Evolutionary conservation across 2,797 vertebrate species (phyloP), one percentile per base, ranked within the genome.

Genomic region (Nannoperca obscura): DNA sequence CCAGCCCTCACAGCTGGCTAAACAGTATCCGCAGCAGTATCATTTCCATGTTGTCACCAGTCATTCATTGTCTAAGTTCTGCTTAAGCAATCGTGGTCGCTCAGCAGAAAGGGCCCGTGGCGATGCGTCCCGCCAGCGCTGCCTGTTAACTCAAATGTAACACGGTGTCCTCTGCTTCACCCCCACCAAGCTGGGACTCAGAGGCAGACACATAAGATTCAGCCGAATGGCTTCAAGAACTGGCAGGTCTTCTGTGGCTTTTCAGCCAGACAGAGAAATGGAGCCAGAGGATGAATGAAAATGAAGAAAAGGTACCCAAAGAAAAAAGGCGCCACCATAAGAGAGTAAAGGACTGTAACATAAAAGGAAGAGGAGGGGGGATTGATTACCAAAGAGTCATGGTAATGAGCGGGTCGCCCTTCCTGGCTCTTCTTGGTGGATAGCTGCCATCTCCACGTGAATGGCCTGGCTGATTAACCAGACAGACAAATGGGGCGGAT

Each of bases 81-180:
- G 81, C 79, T 89, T 85, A 88, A 89, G 85, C 66, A 71, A 88
- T 88, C 44, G 22, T 20, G 55, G 77, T 77, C 58, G 69, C 82
- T 84, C 34, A 7, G 74, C 78, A 78, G 49, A 83, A 80, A 82
- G 55, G 84, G 71, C 86, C 77, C 24, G 49, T 53, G 85, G 86
- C 71, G 76, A 82, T 59, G 71, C 34, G 60, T 82, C 78, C 81
- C 83, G 49, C 84, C 78, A 81, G 81, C 69, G 8, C 64, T 68
- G 85, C 83, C 83, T 89, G 89, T 90, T 88, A 91, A 93, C 88
- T 91, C 80, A 70, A 86, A 91, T 87, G 82, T 91, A 91, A 90
- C 91, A 85, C 36, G 12, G 77, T 89, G 91, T 93, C 91, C 91
- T 90, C 79, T 61, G 55, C 74, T 82, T 92, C 89, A 87, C 87